phyloP scores from a whole-genome alignment of 2,797 vertebrate genomes.

The Oryzias sinensis region DNA sequence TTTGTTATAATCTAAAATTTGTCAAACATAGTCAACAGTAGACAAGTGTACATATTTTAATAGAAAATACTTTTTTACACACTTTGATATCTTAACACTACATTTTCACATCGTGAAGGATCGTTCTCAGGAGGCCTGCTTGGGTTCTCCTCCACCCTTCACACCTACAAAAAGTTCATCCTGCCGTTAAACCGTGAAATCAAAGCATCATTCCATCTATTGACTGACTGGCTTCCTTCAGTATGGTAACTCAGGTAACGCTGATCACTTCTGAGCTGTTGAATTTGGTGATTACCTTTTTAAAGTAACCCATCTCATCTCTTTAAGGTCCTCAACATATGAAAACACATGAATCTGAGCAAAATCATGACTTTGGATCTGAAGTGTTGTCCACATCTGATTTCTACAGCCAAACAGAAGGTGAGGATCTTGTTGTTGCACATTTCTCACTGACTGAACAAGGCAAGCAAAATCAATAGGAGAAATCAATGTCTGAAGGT shows the following conservation, averaged over 20 bases:
- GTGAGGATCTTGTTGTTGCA: slow-evolving; percentile 18
- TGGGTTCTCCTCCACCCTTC: slow-evolving; percentile 24
- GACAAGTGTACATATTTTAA: slow-evolving; percentile 74
- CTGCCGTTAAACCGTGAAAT: slow-evolving; percentile 43
- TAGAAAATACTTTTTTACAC: slow-evolving; percentile 70
- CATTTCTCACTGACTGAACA: slow-evolving; percentile 21
- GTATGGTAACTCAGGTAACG: slow-evolving; percentile 6
- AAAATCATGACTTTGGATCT: not conserved
- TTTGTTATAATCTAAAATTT: slow-evolving; percentile 62
- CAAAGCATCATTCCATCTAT: slow-evolving; percentile 11
- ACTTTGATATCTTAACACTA: slow-evolving; percentile 61
- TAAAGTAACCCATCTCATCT: slow-evolving; percentile 13
- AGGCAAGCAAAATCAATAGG: slow-evolving; percentile 29
- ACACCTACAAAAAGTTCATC: slow-evolving; percentile 27
- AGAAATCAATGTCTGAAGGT: slow-evolving; percentile 40
- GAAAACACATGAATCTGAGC: slow-evolving; percentile 10
- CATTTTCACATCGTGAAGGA: slow-evolving; percentile 43
- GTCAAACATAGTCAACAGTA: slow-evolving; percentile 70
- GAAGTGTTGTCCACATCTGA: slow-evolving; percentile 18
- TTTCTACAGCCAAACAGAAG: slow-evolving; percentile 21
- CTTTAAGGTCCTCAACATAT: slow-evolving; percentile 44
- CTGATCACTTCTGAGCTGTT: not conserved
- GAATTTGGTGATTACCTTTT: no score
- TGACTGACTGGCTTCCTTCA: slow-evolving; percentile 3
- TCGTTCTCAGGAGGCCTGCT: slow-evolving; percentile 28